Evolutionary conservation across 2,888 invertebrate genomes (phyloP).

Genomic region (Drosophila multiciliata): DNA sequence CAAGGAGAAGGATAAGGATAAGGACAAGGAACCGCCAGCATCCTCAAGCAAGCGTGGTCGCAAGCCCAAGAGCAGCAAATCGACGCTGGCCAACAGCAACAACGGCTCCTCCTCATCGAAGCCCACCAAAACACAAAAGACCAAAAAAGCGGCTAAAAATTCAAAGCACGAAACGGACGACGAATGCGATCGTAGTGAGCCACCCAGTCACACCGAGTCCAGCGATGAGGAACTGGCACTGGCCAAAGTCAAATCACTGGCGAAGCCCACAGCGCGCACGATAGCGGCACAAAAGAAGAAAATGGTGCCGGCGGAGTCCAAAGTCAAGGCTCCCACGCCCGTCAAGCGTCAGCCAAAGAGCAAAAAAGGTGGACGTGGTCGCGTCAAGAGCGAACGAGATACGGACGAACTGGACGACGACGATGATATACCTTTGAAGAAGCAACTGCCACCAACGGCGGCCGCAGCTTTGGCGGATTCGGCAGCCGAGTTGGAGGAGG

Average conservation of each 20-base stretch:
- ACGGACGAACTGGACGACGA: constrained; percentile 33
- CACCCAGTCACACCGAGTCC: constrained; percentile 49
- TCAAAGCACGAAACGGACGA: constrained; percentile 50
- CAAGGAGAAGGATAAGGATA: constrained; percentile 39
- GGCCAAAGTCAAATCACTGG: constrained; percentile 57
- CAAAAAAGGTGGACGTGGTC: constrained; percentile 48
- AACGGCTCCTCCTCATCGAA: constrained; percentile 27
- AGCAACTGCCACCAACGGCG: constrained; percentile 79
- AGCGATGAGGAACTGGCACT: constrained; percentile 67
- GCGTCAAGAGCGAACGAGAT: constrained; percentile 32
- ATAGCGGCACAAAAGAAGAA: constrained; percentile 74
- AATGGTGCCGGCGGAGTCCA: constrained; percentile 56
- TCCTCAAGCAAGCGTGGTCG: constrained; percentile 57
- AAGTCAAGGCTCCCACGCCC: constrained; percentile 61
- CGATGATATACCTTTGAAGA: constrained; percentile 57
- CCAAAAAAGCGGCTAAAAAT: constrained; percentile 66
- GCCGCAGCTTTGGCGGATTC: constrained; percentile 79
- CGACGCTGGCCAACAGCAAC: constrained; percentile 23
- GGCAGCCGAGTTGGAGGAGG: constrained; percentile 78
- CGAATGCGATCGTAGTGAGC: constrained; percentile 60
- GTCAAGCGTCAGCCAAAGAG: constrained; percentile 60
- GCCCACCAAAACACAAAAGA: constrained; percentile 63
- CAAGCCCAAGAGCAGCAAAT: constrained; percentile 54
- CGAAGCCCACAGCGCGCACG: constrained; percentile 64
- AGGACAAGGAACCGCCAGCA: constrained; percentile 11